phyloP scores from a whole-genome alignment of 2,797 vertebrate genomes.

The Novumbra hubbsi region DNA sequence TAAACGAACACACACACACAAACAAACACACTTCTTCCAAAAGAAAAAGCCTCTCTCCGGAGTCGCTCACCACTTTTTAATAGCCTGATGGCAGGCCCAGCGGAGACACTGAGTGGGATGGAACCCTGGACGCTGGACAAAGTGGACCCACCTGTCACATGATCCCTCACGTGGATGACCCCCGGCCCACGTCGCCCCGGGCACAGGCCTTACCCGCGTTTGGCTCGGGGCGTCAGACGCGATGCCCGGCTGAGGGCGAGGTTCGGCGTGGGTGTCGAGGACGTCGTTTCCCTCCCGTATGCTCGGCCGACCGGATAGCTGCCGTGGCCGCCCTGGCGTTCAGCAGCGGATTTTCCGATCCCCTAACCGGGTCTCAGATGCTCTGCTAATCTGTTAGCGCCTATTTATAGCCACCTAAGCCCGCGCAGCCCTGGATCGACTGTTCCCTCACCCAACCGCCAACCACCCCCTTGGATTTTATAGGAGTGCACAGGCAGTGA shows the following conservation, averaged over 20 bases:
- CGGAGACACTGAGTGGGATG: slow-evolving; percentile 77
- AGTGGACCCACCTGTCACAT: slow-evolving; percentile 78
- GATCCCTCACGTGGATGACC: slow-evolving; percentile 69
- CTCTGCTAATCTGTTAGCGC: slow-evolving; percentile 72
- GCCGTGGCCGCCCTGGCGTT: slow-evolving; percentile 65
- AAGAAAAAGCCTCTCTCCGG: slow-evolving; percentile 43
- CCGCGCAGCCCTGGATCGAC: slow-evolving; percentile 41
- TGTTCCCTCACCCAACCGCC: slow-evolving; percentile 59
- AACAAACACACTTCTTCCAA: slow-evolving; percentile 24
- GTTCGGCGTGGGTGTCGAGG: not conserved
- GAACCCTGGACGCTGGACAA: slow-evolving; percentile 70
- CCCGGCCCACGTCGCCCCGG: slow-evolving; percentile 49
- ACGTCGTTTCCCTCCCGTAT: slow-evolving; percentile 63
- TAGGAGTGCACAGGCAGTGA: slow-evolving; percentile 54
- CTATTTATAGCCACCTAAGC: slow-evolving; percentile 75
- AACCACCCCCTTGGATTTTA: slow-evolving; percentile 56
- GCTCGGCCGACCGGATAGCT: slow-evolving; percentile 63
- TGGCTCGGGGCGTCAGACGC: slow-evolving; percentile 65
- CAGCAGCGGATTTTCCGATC: slow-evolving; percentile 75
- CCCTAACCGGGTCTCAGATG: slow-evolving; percentile 78
- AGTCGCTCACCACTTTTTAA: slow-evolving; percentile 66
- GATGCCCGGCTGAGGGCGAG: slow-evolving; percentile 52
- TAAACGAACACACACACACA: slow-evolving; percentile 42
- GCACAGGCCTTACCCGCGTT: slow-evolving; percentile 41
- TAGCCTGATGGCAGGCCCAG: slow-evolving; percentile 70